These are phyloP conservation scores for Pangasius krempfi DNA, from an alignment of 2,797 vertebrate genomes.

Conservation along the genomic window DNA sequence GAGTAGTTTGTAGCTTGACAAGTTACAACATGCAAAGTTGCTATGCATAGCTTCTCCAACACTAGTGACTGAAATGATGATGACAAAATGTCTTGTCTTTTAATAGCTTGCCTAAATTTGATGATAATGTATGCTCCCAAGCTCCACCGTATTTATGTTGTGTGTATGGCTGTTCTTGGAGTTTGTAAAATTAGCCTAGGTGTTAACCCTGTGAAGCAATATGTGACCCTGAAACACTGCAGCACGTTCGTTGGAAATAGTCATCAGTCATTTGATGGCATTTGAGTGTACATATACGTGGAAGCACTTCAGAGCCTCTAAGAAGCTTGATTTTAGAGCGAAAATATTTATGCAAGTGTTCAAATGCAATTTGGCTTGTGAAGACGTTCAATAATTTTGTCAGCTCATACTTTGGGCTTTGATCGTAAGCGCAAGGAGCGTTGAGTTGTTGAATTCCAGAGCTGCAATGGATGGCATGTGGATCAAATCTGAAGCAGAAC, in stretches of 20 bases:
- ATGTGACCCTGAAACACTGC: neutral
- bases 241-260: constrained; percentile 64
- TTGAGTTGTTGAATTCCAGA: constrained; percentile 26
- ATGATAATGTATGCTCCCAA: neutral
- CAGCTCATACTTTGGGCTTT: constrained; percentile 37
- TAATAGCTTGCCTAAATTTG: neutral
- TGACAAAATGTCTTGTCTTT: neutral
- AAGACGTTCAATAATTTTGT: constrained; percentile 40
- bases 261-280: constrained; percentile 58
- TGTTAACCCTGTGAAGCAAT: too few relatives aligned
- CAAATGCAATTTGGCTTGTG: constrained; percentile 33
- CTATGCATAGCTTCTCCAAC: too few relatives aligned
- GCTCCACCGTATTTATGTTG: neutral
- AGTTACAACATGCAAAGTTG: too few relatives aligned
- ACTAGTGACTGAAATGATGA: neutral
- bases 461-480: neutral
- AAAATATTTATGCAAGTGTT: constrained; percentile 44
- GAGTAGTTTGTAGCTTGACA: too few relatives aligned
- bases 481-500: constrained; percentile 29
- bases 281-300: constrained; percentile 8
- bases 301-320: constrained; percentile 34
- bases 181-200: neutral
- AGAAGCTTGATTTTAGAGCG: constrained; percentile 30
- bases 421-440: constrained; percentile 26
- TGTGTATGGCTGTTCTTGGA: neutral